Percentiles rank a stretch among this genome's conserved stretches.
Conservation (phyloP, 2,797 vertebrate genomes). For the Catamblyrhynchus diadema region DNA sequence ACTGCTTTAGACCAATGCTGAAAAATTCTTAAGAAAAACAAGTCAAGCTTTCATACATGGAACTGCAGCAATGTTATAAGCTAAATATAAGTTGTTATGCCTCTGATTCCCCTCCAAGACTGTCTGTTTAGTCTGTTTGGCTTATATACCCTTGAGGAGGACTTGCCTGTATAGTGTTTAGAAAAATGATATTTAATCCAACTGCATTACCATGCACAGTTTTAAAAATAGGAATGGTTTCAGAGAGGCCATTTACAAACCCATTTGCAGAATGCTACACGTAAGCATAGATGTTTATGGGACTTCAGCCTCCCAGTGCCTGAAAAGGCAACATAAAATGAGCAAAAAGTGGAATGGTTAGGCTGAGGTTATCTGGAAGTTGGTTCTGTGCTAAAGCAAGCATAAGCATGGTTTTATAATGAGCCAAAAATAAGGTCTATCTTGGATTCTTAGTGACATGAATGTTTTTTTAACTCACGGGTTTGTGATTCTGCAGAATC, state of each 20-base stretch:
- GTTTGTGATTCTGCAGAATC: neutral
- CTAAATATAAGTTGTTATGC: neutral
- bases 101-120: neutral
- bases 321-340: neutral
- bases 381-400: neutral
- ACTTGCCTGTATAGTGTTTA: neutral
- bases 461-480: neutral
- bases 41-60: neutral
- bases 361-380: neutral
- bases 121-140: slow-evolving; percentile 48
- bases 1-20: neutral
- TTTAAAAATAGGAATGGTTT: slow-evolving; percentile 22
- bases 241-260: slow-evolving; percentile 18
- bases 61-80: neutral
- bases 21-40: neutral
- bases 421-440: neutral
- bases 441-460: neutral
- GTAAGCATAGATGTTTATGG: neutral
- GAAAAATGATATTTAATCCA: slow-evolving; percentile 11
- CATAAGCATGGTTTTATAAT: neutral
- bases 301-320: neutral
- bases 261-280: neutral
- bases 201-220: neutral
- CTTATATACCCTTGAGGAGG: neutral
- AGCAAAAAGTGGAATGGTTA: neutral